A percentile compares a stretch with the other conserved stretches of the same genome.
These are phyloP conservation scores for Polyommatus iphigenia DNA, from an alignment of 2,888 invertebrate genomes.

Conservation along the genomic window DNA sequence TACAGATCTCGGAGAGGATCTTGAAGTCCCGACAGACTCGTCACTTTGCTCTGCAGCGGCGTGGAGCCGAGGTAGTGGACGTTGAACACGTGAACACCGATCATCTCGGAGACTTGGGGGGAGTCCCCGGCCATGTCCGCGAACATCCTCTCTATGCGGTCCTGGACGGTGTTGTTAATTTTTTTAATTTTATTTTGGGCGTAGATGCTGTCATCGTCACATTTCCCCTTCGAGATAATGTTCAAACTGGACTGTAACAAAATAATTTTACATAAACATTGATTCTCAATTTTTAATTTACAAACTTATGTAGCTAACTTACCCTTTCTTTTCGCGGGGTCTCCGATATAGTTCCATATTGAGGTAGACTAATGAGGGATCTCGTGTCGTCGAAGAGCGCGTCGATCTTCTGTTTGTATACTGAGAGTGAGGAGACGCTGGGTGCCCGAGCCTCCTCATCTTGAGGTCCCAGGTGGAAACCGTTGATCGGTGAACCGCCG, in stretches of 20 bases:
- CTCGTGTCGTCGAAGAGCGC: conserved; percentile 89
- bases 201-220: conserved; percentile 70
- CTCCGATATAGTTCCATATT: conserved; percentile 53
- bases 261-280: background rate
- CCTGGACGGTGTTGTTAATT: conserved; percentile 87
- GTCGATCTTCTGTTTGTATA: conserved; percentile 92
- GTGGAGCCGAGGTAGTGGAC: conserved; percentile 92
- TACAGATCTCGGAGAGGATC: conserved; percentile 88
- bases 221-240: conserved; percentile 60
- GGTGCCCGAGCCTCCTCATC: conserved; percentile 68
- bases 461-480: conserved; percentile 69
- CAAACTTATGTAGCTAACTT: conserved; percentile 10
- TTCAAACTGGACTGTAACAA: conserved; percentile 60
- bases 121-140: conserved; percentile 84
- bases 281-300: background rate
- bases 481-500: conserved; percentile 63
- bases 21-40: conserved; percentile 90
- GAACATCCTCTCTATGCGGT: conserved; percentile 92
- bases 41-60: conserved; percentile 88
- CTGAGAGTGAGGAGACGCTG: conserved; percentile 80
- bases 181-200: conserved; percentile 64
- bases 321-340: conserved; percentile 63
- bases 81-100: conserved; percentile 82
- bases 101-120: conserved; percentile 70
- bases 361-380: conserved; percentile 77